Evolutionary conservation across 2,797 vertebrate genomes (phyloP).

Genomic region (Helarctos malayanus): DNA sequence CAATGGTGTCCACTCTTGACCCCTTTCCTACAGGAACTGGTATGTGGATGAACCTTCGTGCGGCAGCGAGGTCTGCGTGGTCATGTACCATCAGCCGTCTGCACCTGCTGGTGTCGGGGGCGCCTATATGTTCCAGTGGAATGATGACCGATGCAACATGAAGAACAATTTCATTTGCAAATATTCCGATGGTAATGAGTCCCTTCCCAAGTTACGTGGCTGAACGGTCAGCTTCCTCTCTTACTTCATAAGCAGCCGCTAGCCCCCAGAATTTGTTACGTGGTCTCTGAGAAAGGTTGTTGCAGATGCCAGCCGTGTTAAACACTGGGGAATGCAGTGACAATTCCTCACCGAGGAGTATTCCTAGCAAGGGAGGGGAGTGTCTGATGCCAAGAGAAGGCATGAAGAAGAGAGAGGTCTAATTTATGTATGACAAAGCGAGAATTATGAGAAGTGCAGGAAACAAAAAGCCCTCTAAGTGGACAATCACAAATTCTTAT

Average conservation of each 20-base stretch:
- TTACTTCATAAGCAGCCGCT: slow-evolving; percentile 49
- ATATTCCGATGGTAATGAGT: slow-evolving; percentile 93
- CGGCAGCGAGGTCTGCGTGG: slow-evolving; percentile 95
- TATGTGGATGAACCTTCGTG: slow-evolving; percentile 96
- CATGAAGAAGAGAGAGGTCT: background rate
- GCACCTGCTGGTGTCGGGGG: slow-evolving; percentile 91
- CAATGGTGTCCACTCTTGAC: background rate
- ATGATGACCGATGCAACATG: slow-evolving; percentile 95
- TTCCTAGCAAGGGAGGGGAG: slow-evolving; percentile 1
- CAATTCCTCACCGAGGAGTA: background rate
- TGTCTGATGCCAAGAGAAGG: background rate
- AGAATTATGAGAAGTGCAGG: background rate
- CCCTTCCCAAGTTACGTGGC: background rate
- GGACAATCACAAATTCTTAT: background rate
- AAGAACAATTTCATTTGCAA: slow-evolving; percentile 99
- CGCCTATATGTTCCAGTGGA: slow-evolving; percentile 95
- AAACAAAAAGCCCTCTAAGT: background rate
- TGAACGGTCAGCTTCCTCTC: background rate
- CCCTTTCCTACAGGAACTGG: slow-evolving; percentile 94
- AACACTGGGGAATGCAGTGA: background rate
- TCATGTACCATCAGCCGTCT: slow-evolving; percentile 94
- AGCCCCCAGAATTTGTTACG: background rate
- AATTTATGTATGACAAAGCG: background rate
- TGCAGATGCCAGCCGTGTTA: background rate
- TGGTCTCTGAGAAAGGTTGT: slow-evolving; percentile 6